Evolutionary conservation across 2,888 invertebrate species (phyloP), one percentile per base, ranked within the genome.

Genomic region (Isotomurus palustris): DNA sequence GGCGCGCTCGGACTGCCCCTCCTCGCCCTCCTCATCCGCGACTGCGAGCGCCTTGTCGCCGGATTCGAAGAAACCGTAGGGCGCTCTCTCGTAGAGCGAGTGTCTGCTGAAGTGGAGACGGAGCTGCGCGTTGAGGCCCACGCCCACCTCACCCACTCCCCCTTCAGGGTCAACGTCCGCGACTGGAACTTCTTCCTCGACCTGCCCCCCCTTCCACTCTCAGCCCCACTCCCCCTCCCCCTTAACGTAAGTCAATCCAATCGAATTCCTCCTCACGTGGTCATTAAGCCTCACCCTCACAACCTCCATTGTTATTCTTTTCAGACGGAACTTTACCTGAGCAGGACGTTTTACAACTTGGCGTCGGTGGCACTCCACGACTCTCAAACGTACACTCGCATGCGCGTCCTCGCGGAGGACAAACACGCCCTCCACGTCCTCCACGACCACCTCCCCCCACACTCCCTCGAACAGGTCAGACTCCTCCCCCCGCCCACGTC

Each of bases 311-410:
- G 17, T 17, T 17, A n/a, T 38, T 38, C 24, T 40, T 40, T 40
- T n/a, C 69, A 79, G 79, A 84, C 93, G 8, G 95, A 95, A 75
- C 85, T 90, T 73, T 95, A 96, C 76, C 81, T 99, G 66, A 92
- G 94, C 72, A 86, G 84, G 67, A 93, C 90, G 74, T 97, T 96
- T 77, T 99, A 99, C 77, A 96, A 97, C 78, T 80, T 97, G 71
- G 96, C 96, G 1, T 93, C 96, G 1, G 93, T 99, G 28, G 94
- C 96, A 6, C 78, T 96, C 44, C 94, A 97, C 70, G 95, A 99
- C 76, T 97, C 96, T 93, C 89, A 88, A 75, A 94, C 93, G 0
- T 99, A 99, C 74, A 88, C 91, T 19, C 91, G 93, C 77, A 99
- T 99, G 97, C 83, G 94, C 60, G 87, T 88, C 73, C 81, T 97